Evolutionary conservation across 30 jellyfish, hydroid and myxozoan species (phyloP).

Genomic region (Aurelia coerulea): DNA sequence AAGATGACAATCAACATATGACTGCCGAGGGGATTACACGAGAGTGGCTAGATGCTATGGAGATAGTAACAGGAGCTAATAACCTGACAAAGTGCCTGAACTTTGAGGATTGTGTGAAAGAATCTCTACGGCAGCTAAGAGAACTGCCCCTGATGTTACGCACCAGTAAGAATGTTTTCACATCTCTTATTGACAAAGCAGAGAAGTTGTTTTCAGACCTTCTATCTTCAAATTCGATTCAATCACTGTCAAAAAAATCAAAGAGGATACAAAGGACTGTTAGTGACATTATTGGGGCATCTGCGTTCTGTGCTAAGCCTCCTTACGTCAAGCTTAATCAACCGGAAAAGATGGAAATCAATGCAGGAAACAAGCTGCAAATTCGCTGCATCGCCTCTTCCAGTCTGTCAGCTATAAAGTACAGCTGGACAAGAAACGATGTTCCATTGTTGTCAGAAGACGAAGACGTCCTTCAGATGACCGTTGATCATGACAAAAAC

Average conservation of each 20-base stretch:
- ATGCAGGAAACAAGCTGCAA: neutral
- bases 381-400: conserved; percentile 36
- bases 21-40: neutral
- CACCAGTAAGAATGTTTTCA: neutral
- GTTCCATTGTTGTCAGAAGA: conserved; percentile 41
- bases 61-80: conserved; percentile 47
- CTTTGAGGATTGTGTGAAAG: conserved; percentile 62
- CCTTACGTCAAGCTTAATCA: conserved; percentile 48
- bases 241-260: neutral
- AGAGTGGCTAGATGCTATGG: conserved; percentile 59
- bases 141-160: conserved; percentile 46
- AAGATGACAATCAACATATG: neutral
- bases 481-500: conserved; percentile 25
- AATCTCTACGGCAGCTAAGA: conserved; percentile 35
- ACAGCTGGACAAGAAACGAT: conserved; percentile 42
- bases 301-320: conserved; percentile 46
- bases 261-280: neutral
- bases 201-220: neutral
- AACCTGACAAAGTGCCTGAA: conserved; percentile 66
- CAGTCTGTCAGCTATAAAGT: conserved; percentile 35
- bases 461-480: neutral
- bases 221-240: neutral
- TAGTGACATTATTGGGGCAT: neutral
- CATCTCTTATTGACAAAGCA: neutral
- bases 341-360: conserved; percentile 5